A percentile compares a stretch with the other conserved stretches of the same genome.
These are phyloP conservation scores for Tauraco hartlaubi DNA, from an alignment of 2,797 vertebrate genomes.

Conservation along the genomic window DNA sequence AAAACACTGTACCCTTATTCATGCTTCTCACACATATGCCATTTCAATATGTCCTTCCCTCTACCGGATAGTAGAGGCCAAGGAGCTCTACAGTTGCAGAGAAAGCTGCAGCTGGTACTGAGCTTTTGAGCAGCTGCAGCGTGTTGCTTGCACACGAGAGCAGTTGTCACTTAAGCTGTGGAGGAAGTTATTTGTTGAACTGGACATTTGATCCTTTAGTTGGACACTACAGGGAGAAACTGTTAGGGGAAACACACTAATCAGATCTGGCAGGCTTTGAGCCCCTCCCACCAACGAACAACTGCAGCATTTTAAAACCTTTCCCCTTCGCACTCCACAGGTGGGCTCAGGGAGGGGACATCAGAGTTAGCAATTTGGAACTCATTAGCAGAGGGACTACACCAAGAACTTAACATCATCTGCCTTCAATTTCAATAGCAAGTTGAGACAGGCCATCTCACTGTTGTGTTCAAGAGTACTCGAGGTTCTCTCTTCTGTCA, in stretches of 20 bases:
- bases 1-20: background rate
- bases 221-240: background rate
- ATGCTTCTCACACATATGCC: background rate
- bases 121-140: constrained; percentile 43
- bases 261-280: background rate
- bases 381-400: background rate
- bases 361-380: background rate
- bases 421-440: background rate
- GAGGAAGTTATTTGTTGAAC: constrained; percentile 22
- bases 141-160: background rate
- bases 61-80: background rate
- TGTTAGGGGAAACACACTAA: background rate
- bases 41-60: background rate
- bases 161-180: background rate
- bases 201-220: background rate
- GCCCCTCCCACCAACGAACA: background rate
- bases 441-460: background rate
- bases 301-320: constrained; percentile 9
- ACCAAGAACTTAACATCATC: background rate
- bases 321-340: background rate
- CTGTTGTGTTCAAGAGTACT: background rate
- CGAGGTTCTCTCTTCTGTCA: background rate
- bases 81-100: background rate
- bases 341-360: background rate
- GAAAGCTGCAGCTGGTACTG: constrained; percentile 20